These are phyloP conservation scores for Chrysolina haemoptera DNA, from an alignment of 2,888 invertebrate genomes.

Conservation along the genomic window DNA sequence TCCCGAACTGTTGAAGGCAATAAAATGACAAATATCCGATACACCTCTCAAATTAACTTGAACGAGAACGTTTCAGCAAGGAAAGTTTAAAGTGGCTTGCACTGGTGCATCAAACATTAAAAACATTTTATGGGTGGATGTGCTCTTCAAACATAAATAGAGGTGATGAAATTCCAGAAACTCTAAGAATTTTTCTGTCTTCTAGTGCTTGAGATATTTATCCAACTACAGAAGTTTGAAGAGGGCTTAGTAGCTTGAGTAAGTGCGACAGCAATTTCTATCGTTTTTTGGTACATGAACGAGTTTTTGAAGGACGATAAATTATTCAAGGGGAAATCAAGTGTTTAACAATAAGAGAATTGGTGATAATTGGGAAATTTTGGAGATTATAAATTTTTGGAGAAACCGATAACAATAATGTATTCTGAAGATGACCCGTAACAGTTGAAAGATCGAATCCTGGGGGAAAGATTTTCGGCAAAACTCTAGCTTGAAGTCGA, in stretches of 20 bases:
- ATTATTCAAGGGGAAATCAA: background rate
- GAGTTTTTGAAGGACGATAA: background rate
- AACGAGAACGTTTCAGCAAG: constrained; percentile 9
- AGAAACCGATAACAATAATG: too few relatives aligned
- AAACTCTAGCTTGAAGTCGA: too few relatives aligned
- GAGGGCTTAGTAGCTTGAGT: background rate
- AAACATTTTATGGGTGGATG: constrained; percentile 12
- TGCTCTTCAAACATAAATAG: background rate
- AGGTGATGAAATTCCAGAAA: constrained; percentile 4
- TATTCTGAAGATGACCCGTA: too few relatives aligned
- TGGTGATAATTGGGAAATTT: too few relatives aligned
- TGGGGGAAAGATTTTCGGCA: too few relatives aligned
- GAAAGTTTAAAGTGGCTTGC: constrained; percentile 11
- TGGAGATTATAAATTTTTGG: too few relatives aligned
- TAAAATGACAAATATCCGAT: constrained; percentile 22
- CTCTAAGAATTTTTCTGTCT: constrained; percentile 2
- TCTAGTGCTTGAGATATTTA: constrained; percentile 1
- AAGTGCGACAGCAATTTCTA: background rate
- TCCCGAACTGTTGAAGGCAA: background rate
- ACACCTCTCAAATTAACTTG: constrained; percentile 20
- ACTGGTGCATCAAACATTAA: constrained; percentile 22
- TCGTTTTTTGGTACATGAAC: background rate
- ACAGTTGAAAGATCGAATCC: too few relatives aligned
- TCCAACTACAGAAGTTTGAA: constrained; percentile 2
- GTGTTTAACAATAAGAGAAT: too few relatives aligned